Evolutionary conservation across 2,113 vertebrate species (phyloP).

Genomic region (Vidua chalybeata): DNA sequence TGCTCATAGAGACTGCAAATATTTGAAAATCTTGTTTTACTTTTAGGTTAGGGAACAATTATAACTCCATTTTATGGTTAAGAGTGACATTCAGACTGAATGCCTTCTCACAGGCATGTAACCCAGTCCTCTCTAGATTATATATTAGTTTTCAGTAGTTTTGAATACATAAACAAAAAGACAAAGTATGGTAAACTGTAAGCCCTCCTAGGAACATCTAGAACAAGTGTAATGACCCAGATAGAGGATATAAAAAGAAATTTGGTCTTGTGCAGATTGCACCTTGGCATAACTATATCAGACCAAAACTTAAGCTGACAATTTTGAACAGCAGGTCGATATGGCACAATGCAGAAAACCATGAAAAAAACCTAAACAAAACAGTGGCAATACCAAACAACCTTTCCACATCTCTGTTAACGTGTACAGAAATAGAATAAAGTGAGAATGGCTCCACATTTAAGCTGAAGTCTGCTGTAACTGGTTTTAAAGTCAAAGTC

Average conservation of each 20-base stretch:
- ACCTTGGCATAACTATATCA: constrained; percentile 24
- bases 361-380: constrained; percentile 37
- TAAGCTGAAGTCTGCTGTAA: constrained; percentile 35
- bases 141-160: background rate
- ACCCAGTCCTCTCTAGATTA: background rate
- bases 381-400: constrained; percentile 45
- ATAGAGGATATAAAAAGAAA: constrained; percentile 46
- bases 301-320: constrained; percentile 8
- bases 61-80: background rate
- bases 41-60: background rate
- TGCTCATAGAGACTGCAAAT: background rate
- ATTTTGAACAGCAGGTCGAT: constrained; percentile 56
- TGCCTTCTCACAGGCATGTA: background rate
- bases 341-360: constrained; percentile 23
- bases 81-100: background rate
- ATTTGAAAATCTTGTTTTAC: background rate
- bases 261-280: constrained; percentile 5
- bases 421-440: constrained; percentile 62
- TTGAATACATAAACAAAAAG: background rate
- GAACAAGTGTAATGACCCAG: constrained; percentile 31
- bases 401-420: constrained; percentile 61
- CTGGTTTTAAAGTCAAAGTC: constrained; percentile 34
- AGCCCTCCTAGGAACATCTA: background rate
- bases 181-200: background rate
- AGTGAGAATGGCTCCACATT: constrained; percentile 53